These are phyloP conservation scores for Crossocerus cetratus DNA, from an alignment of 2,888 invertebrate genomes.

Conservation along the genomic window DNA sequence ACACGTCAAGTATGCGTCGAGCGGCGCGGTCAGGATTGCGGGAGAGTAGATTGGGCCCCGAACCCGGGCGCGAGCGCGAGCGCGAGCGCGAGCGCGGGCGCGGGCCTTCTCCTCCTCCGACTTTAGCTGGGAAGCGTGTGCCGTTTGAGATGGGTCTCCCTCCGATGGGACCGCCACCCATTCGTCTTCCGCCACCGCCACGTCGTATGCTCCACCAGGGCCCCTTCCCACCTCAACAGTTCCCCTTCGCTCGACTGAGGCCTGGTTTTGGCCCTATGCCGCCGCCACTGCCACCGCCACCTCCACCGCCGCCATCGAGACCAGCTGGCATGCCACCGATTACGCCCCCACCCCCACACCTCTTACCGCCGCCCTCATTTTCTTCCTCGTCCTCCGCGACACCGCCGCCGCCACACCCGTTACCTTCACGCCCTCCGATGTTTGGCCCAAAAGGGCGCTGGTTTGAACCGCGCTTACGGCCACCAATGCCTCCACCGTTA, in stretches of 20 bases:
- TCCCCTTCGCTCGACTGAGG: constrained; percentile 52
- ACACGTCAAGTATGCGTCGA: constrained; percentile 46
- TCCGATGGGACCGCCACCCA: constrained; percentile 50
- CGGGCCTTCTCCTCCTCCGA: too few relatives aligned
- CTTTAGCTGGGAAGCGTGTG: too few relatives aligned
- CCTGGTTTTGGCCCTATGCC: constrained; percentile 48
- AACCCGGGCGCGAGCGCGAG: too few relatives aligned
- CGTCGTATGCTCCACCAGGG: constrained; percentile 60
- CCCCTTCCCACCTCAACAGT: constrained; percentile 57
- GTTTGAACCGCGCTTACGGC: too few relatives aligned
- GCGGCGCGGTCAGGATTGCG: background rate
- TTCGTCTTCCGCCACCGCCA: constrained; percentile 22
- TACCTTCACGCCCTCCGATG: background rate
- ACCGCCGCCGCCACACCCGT: background rate
- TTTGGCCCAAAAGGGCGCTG: too few relatives aligned
- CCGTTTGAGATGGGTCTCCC: background rate
- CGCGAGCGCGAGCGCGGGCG: too few relatives aligned
- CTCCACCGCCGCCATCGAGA: constrained; percentile 23
- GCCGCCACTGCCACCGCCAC: constrained; percentile 45
- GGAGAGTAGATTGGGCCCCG: too few relatives aligned
- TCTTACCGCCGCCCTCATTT: too few relatives aligned
- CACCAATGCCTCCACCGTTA: too few relatives aligned
- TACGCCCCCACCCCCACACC: constrained; percentile 16
- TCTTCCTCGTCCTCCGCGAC: background rate
- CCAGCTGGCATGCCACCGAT: constrained; percentile 35